Evolutionary conservation across 1,140 invertebrate species (phyloP), one percentile per base, ranked within the genome.

Genomic region (Drosophila rhopaloa): DNA sequence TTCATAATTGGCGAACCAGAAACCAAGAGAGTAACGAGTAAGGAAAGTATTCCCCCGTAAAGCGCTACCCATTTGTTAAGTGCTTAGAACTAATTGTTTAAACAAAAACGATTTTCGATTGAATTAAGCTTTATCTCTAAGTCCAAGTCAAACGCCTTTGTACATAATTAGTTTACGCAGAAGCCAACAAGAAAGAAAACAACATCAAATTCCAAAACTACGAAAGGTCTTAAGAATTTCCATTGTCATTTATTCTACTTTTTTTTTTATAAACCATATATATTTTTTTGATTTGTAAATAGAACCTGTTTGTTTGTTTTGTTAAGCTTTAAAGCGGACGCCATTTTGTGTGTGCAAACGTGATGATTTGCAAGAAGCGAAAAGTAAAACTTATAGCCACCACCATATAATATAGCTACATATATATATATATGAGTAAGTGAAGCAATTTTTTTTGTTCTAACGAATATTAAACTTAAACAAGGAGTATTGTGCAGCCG

Each of bases 241-340:
- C 46, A 47, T 46, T 29, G 2, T 47, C 13, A 38, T 63, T n/a
- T 58, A 43, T 2, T 5, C 43, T 32, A 10, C 19, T 40, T 32
- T 57, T 47, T 37, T 46, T 68, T 41, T 55, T 41, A 53, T 46
- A 38, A 40, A 47, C 14, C 19, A 46, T 48, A 29, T 47, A 38
- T 56, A 43, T 57, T 27, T n/a, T 63, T 66, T 68, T 68, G 43
- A 46, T 53, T 44, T 56, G 61, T 76, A 76, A 11, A 79, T 79
- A 78, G 14, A 65, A 35, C 13, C 27, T 51, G 48, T 51, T 61
- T 41, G 48, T 67, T 78, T 73, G 50, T 72, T 77, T 68, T 59
- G 46, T 29, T 47, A 82, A 75, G 80, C 81, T 72, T 63, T 83
- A 83, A 83, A 46, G 81, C 76, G 60, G 58, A 53, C 71, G 81